These are phyloP conservation scores for Piprites chloris DNA, from an alignment of 2,113 vertebrate species.

Conservation along the genomic window DNA sequence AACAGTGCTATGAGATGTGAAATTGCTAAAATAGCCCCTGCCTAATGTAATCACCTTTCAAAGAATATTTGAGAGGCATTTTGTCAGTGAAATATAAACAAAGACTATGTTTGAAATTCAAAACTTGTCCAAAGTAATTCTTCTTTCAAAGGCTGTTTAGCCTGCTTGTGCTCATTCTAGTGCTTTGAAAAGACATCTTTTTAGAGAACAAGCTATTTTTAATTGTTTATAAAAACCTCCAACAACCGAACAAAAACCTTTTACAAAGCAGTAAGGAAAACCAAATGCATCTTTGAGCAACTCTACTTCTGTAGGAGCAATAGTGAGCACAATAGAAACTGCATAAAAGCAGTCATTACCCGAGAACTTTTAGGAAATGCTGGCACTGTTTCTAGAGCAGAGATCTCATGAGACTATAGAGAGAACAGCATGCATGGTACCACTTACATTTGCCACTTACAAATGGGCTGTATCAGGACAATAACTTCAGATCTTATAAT, in stretches of 20 bases:
- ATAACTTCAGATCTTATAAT: neutral
- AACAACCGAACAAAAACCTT: neutral
- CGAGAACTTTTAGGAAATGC: neutral
- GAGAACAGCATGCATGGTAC: neutral
- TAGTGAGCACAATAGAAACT: neutral
- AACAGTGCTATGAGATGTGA: slow-evolving; percentile 38
- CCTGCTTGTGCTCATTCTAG: neutral
- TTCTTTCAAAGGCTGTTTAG: slow-evolving; percentile 11
- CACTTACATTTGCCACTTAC: neutral
- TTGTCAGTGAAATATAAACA: slow-evolving; percentile 68
- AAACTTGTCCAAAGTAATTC: slow-evolving; percentile 57
- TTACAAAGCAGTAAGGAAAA: slow-evolving; percentile 6
- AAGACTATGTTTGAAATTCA: slow-evolving; percentile 55
- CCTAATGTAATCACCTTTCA: slow-evolving; percentile 67
- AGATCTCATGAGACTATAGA: neutral
- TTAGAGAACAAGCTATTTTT: slow-evolving; percentile 16
- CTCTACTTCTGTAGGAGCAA: neutral
- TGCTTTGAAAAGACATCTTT: slow-evolving; percentile 10
- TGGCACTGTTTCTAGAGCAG: neutral
- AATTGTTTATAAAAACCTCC: neutral
- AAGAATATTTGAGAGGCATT: slow-evolving; percentile 56
- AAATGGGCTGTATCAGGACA: neutral
- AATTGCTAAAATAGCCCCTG: slow-evolving; percentile 62
- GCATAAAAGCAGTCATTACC: neutral
- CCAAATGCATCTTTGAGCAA: neutral